phyloP scores from a whole-genome alignment of 2,888 invertebrate species.

The Erebia aethiops region DNA sequence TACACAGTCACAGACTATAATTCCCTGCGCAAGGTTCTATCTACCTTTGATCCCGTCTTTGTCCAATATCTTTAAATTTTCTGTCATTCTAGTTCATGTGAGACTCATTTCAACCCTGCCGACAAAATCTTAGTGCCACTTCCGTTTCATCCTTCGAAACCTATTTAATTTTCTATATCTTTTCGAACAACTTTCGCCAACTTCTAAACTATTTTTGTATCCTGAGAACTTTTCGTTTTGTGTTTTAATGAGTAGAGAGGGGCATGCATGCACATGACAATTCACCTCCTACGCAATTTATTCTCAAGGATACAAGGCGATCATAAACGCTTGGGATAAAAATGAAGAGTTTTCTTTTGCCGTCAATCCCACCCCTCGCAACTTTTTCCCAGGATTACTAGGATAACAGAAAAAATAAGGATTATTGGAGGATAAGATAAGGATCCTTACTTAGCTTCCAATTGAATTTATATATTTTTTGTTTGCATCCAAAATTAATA shows the following conservation, averaged over 20 bases:
- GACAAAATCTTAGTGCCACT: neutral
- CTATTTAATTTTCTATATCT: too few relatives aligned
- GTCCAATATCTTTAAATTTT: constrained; percentile 12
- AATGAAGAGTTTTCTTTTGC: neutral
- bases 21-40: neutral
- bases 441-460: neutral
- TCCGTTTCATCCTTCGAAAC: too few relatives aligned
- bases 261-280: neutral
- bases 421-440: neutral
- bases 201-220: neutral
- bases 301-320: constrained; percentile 21
- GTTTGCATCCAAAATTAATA: neutral
- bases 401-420: neutral
- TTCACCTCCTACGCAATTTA: constrained; percentile 1
- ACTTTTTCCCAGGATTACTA: constrained; percentile 12
- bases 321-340: neutral
- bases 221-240: neutral
- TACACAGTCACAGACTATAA: neutral
- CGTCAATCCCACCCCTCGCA: neutral
- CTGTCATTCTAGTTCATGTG: constrained; percentile 8
- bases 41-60: neutral
- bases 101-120: constrained; percentile 9
- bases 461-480: neutral
- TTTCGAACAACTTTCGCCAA: too few relatives aligned
- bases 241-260: neutral